These are phyloP conservation scores for Atta texana DNA, from an alignment of 1,140 invertebrate species.

Conservation along the genomic window DNA sequence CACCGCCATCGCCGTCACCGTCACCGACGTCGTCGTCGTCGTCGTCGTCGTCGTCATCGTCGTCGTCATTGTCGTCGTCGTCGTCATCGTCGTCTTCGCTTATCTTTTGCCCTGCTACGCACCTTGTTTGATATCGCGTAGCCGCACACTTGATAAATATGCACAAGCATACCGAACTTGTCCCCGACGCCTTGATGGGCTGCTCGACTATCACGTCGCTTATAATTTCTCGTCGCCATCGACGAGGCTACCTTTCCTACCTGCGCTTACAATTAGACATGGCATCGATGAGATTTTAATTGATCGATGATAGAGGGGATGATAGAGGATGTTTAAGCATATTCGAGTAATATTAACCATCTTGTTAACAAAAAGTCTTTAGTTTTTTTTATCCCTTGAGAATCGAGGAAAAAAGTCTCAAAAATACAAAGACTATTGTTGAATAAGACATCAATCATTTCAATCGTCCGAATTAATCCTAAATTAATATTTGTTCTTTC, in stretches of 20 bases:
- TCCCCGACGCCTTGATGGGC: constrained; percentile 25
- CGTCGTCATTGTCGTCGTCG: constrained; percentile 43
- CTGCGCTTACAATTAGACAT: neutral
- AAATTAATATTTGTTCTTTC: neutral
- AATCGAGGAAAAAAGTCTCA: neutral
- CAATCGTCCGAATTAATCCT: neutral
- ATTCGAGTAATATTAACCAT: neutral
- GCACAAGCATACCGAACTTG: constrained; percentile 60
- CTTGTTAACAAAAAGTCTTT: neutral
- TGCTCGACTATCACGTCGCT: constrained; percentile 8
- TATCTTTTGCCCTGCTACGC: constrained; percentile 51
- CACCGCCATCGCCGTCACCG: neutral
- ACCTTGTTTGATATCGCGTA: constrained; percentile 61
- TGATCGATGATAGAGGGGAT: neutral
- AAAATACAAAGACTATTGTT: neutral
- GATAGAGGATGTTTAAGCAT: neutral
- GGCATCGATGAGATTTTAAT: constrained; percentile 20
- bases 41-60: constrained; percentile 13
- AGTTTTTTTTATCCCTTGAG: neutral
- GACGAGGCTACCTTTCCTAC: constrained; percentile 12
- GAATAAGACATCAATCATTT: neutral
- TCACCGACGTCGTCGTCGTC: neutral
- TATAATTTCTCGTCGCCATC: constrained; percentile 31
- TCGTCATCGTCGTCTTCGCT: constrained; percentile 45
- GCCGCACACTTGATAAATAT: constrained; percentile 57